A percentile compares a stretch with the other conserved stretches of the same genome.
Evolutionary conservation across 2,113 vertebrate genomes (phyloP).

Genomic region (Hystrix brachyura): DNA sequence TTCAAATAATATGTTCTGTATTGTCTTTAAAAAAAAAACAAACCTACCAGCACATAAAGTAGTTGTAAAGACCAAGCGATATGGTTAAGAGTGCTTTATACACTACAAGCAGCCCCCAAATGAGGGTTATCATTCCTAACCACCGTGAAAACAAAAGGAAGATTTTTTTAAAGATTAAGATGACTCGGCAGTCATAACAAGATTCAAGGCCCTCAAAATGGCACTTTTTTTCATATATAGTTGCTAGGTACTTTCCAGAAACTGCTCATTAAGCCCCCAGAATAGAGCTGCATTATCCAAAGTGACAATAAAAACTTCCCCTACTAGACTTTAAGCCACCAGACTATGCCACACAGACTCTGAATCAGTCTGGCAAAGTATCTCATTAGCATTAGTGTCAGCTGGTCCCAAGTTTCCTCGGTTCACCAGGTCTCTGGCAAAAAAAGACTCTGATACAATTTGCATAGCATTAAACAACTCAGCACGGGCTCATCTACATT

Average conservation of each 20-base stretch:
- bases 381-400: background rate
- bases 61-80: background rate
- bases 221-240: constrained; percentile 28
- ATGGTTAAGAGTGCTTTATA: background rate
- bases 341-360: background rate
- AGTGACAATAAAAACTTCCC: constrained; percentile 12
- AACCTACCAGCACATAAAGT: background rate
- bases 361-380: background rate
- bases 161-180: constrained; percentile 30
- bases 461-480: background rate
- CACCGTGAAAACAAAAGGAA: constrained; percentile 9
- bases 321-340: background rate
- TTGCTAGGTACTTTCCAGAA: constrained; percentile 33
- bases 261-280: background rate
- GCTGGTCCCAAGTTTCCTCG: background rate
- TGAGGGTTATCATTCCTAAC: background rate
- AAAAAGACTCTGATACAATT: background rate
- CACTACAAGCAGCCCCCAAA: background rate
- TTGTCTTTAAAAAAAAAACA: background rate
- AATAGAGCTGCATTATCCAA: background rate
- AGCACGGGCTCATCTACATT: background rate
- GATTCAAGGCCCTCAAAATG: background rate
- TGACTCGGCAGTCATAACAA: background rate
- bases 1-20: background rate
- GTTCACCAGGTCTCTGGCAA: background rate